Conservation (phyloP, 2,113 vertebrate species). For the Diadophis punctatus region DNA sequence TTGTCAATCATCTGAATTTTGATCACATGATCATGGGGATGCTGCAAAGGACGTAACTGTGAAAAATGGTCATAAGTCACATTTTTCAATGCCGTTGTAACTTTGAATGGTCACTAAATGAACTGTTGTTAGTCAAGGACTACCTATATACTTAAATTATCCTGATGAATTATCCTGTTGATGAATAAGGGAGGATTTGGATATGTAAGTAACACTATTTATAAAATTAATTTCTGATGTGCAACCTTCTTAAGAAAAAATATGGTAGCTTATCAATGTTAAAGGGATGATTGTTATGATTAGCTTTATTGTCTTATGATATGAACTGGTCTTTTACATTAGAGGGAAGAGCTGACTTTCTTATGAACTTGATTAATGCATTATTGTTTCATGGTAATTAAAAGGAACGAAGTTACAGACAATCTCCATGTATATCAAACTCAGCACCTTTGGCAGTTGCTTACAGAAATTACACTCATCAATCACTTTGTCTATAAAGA, state of each 20-base stretch:
- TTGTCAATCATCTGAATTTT: too few species aligned
- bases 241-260: slow-evolving; percentile 30
- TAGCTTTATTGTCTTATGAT: slow-evolving; percentile 41
- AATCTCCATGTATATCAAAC: slow-evolving; percentile 67
- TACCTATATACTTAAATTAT: neutral
- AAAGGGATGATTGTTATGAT: slow-evolving; percentile 39
- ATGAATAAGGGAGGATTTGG: slow-evolving; percentile 13
- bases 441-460: slow-evolving; percentile 71
- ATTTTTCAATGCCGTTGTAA: too few species aligned
- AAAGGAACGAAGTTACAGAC: slow-evolving; percentile 58
- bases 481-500: slow-evolving; percentile 65
- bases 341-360: slow-evolving; percentile 49
- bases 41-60: too few species aligned
- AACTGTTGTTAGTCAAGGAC: too few species aligned
- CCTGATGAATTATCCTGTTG: neutral
- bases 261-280: slow-evolving; percentile 45
- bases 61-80: too few species aligned
- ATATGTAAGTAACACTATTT: neutral
- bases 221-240: neutral
- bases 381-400: slow-evolving; percentile 69
- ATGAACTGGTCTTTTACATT: slow-evolving; percentile 48
- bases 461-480: slow-evolving; percentile 74
- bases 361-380: slow-evolving; percentile 61
- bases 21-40: too few species aligned
- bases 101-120: too few species aligned